A percentile compares a stretch with the other conserved stretches of the same genome.
Conservation (phyloP, 1,140 invertebrate species). For the Wiebesia pumilae region DNA sequence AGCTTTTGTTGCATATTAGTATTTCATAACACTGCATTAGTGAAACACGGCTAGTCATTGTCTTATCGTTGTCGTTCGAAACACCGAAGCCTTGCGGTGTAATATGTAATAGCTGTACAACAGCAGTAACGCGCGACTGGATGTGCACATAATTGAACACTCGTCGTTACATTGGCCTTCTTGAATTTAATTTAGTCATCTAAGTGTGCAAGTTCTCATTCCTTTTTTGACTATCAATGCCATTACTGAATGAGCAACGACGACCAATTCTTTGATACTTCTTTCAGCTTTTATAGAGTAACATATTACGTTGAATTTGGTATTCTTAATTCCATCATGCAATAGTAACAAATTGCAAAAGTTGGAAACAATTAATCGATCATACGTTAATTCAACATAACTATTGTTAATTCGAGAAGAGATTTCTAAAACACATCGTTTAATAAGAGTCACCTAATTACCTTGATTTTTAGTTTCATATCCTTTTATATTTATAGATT, state of each 20-base stretch:
- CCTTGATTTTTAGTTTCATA: too few species aligned
- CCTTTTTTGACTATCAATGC: conserved; percentile 70
- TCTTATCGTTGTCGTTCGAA: neutral
- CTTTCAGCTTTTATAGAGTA: neutral
- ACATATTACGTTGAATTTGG: too few species aligned
- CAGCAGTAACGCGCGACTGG: neutral
- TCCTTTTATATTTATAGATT: too few species aligned
- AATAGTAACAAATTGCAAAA: too few species aligned
- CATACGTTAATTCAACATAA: neutral
- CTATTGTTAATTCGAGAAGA: neutral
- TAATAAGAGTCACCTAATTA: too few species aligned
- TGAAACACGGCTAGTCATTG: neutral
- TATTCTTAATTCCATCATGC: too few species aligned
- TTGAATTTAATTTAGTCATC: conserved; percentile 61
- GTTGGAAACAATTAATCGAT: neutral
- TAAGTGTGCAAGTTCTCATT: conserved; percentile 32
- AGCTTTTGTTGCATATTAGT: conserved; percentile 12
- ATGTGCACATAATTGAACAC: neutral
- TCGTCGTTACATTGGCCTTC: conserved; percentile 2
- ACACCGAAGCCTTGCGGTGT: neutral
- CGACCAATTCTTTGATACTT: neutral
- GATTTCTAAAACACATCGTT: too few species aligned
- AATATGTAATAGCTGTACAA: neutral
- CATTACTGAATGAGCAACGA: neutral
- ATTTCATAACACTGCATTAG: conserved; percentile 9